Conservation (phyloP, 2,113 vertebrate species). For the Trochalopteron elliotii region DNA sequence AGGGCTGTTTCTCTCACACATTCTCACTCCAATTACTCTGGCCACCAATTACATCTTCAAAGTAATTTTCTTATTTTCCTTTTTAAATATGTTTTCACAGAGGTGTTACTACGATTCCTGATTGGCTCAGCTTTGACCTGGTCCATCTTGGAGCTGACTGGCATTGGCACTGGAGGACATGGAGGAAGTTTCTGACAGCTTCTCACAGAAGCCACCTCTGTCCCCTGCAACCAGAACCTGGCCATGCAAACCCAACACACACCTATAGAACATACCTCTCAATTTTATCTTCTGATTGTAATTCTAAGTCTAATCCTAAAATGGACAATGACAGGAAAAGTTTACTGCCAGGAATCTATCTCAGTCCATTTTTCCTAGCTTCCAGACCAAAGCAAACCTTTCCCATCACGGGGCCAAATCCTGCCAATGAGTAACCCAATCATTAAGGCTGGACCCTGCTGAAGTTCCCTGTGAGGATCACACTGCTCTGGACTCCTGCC, state of each 20-base stretch:
- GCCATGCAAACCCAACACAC: not conserved
- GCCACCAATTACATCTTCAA: not conserved
- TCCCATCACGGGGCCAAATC: not conserved
- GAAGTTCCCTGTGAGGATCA: not conserved
- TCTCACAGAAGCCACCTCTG: not conserved
- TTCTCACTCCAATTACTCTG: not conserved
- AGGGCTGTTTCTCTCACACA: not conserved
- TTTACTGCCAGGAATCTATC: not conserved
- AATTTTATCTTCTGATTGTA: not conserved
- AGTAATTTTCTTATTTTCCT: not conserved
- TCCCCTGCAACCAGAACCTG: not conserved
- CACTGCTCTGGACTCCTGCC: not conserved
- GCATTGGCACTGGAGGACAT: not conserved
- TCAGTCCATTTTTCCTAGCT: not conserved
- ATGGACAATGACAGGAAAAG: not conserved
- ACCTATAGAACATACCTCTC: rapidly evolving
- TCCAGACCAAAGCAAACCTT: not conserved
- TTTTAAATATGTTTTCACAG: not conserved
- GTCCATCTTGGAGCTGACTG: not conserved
- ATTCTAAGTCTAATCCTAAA: not conserved
- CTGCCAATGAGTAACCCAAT: rapidly evolving
- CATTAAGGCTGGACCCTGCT: not conserved
- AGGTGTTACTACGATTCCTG: not conserved
- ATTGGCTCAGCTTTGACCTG: not conserved
- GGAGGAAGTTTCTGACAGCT: not conserved